Conservation (phyloP, 2,113 vertebrate species). For the Osmerus eperlanus region DNA sequence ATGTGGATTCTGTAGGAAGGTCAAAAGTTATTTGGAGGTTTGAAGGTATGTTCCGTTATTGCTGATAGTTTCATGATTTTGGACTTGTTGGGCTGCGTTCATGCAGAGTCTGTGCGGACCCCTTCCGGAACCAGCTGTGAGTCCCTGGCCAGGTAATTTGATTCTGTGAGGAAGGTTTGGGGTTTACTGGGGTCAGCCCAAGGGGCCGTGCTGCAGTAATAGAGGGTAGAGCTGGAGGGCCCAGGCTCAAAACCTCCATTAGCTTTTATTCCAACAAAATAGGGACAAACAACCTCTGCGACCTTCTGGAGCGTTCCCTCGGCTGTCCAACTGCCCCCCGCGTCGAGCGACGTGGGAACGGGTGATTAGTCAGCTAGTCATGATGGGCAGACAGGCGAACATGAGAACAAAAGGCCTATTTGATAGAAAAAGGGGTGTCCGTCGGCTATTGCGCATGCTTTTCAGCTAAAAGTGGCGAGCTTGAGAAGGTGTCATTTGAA, state of each 20-base stretch:
- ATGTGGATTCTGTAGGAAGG: too few species aligned
- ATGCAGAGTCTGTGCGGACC: not conserved
- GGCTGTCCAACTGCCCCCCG: constrained; percentile 33
- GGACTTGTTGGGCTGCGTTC: not conserved
- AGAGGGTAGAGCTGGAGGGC: constrained; percentile 48
- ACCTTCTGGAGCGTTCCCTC: constrained; percentile 12
- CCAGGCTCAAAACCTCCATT: constrained; percentile 57
- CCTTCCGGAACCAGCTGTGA: not conserved
- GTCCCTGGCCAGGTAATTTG: constrained; percentile 57
- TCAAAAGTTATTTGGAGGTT: too few species aligned
- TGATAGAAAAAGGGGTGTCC: too few species aligned
- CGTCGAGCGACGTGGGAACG: constrained; percentile 46
- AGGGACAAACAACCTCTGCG: constrained; percentile 51
- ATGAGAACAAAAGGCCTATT: too few species aligned
- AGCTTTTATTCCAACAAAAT: constrained; percentile 59
- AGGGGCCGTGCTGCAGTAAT: constrained; percentile 33
- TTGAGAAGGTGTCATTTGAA: not conserved
- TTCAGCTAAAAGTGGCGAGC: too few species aligned
- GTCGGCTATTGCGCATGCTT: not conserved
- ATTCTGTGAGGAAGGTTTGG: constrained; percentile 46
- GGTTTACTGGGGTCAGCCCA: constrained; percentile 43
- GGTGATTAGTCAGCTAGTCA: too few species aligned
- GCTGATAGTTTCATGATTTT: too few species aligned
- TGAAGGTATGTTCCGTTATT: too few species aligned
- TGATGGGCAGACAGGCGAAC: too few species aligned